A percentile compares a stretch with the other conserved stretches of the same genome.
These are phyloP conservation scores for Neoniphon sammara DNA, from an alignment of 2,797 vertebrate species.

Conservation along the genomic window DNA sequence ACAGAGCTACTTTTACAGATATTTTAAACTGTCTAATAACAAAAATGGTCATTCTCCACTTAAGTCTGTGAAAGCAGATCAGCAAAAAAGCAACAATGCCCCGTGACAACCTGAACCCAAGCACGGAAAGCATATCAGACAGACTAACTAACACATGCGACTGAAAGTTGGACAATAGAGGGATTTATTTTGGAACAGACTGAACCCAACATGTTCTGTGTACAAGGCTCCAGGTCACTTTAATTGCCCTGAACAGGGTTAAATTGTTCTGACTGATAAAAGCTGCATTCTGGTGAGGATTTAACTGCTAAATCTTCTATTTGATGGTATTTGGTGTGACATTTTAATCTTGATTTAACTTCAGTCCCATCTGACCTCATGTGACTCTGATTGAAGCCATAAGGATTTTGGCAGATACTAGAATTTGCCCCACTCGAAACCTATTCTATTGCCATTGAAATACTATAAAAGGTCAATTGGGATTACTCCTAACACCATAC, in stretches of 20 bases:
- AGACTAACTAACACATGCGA: conserved; percentile 37
- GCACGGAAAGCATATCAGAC: conserved; percentile 43
- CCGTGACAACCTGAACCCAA: conserved; percentile 22
- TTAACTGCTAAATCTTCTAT: conserved; percentile 66
- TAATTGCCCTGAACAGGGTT: conserved; percentile 65
- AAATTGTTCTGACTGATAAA: conserved; percentile 59
- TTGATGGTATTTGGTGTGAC: conserved; percentile 56
- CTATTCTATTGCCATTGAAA: conserved; percentile 51
- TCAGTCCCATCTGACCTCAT: conserved; percentile 52
- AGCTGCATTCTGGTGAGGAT: conserved; percentile 42
- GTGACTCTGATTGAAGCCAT: conserved; percentile 10
- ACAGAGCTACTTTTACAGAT: conserved; percentile 5
- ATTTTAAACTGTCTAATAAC: conserved; percentile 2
- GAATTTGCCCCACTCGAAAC: conserved; percentile 40
- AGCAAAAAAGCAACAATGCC: conserved; percentile 15
- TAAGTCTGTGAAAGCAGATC: conserved; percentile 26
- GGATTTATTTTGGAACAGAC: conserved; percentile 60
- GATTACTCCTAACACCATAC: conserved; percentile 30
- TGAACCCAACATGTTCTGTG: conserved; percentile 33
- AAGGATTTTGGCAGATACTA: conserved; percentile 45
- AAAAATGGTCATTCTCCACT: conserved; percentile 3
- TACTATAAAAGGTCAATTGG: conserved; percentile 59
- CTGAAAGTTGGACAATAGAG: conserved; percentile 56
- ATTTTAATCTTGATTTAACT: conserved; percentile 74
- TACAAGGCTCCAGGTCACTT: conserved; percentile 54